Evolutionary conservation across 2,888 invertebrate genomes (phyloP), one percentile per base, ranked within the genome.

Genomic region (Sclerodermus sp.): DNA sequence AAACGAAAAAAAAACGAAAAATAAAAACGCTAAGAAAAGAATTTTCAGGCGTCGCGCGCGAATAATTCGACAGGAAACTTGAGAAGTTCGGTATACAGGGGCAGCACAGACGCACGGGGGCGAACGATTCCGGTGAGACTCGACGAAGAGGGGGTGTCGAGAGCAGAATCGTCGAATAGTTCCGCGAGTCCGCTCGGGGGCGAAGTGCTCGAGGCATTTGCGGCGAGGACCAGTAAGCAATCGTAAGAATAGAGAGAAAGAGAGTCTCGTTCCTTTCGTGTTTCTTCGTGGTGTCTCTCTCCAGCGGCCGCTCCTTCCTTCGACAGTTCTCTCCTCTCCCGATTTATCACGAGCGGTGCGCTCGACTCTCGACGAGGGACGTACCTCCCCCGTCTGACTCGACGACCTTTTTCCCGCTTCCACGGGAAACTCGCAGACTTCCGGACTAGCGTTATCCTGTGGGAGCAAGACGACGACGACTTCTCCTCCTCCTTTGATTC

Each of bases 161-260:
- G 46, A 66, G 68, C 67, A 64, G 57, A 60, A 57, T n/a, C n/a
- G n/a, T n/a, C 74, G 74, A 75, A 76, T 45, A 54, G 71, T 76
- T 75, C 74, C 75, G 73, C 70, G 58, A 58, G 66, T 67, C 64
- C 56, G 4, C 65, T 60, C 55, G 64, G 45, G 48, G 38, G 46
- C 46, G 30, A 44, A 23, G 37, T 49, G 51, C 57, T 48, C 62
- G 58, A 52, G 63, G 51, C 55, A 23, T 53, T 47, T 43, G 54
- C 67, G 62, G 66, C 65, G 56, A 64, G 68, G 62, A 64, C 71
- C 76, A 75, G 75, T 66, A 77, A 78, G 73, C 70, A 74, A 72
- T 73, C 66, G 65, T 69, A 66, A 68, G 69, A 70, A 66, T 48
- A 64, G 59, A 58, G 60, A 54, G 53, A 53, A n/a, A n/a, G n/a